These are phyloP conservation scores for Trichoplax adhaerens DNA, from an alignment of 37 sponge, comb jelly and placozoan species.

Conservation along the genomic window DNA sequence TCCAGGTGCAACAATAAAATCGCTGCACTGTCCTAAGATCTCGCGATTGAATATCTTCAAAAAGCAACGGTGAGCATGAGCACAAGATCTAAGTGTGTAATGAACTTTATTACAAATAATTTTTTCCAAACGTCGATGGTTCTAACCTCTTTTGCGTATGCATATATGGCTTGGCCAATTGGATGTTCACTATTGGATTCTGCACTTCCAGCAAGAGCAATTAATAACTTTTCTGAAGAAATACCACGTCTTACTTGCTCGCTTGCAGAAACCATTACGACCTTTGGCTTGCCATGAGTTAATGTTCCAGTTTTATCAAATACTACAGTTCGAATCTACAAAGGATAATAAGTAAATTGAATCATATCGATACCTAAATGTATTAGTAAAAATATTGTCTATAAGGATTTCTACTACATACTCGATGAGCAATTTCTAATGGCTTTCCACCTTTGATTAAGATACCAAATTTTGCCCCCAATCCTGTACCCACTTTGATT, in stretches of 20 bases:
- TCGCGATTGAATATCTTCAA: no score
- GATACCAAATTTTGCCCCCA: constrained; percentile 85
- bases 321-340: constrained; percentile 7
- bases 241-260: no score
- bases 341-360: no score
- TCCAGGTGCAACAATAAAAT: constrained; percentile 63
- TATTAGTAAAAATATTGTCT: constrained; percentile 15
- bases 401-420: not conserved
- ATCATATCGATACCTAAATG: no score
- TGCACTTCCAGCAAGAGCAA: constrained; percentile 53
- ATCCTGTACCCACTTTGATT: constrained; percentile 96
- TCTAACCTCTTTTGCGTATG: constrained; percentile 36
- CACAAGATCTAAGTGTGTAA: no score
- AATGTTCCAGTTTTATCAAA: constrained; percentile 99
- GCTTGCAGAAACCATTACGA: constrained; percentile 15
- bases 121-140: no score
- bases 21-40: constrained; percentile 25
- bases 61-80: no score
- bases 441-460: constrained; percentile 98
- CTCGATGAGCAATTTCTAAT: constrained; percentile 80
- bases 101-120: no score
- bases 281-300: constrained; percentile 70
- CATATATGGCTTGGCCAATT: constrained; percentile 59
- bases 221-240: no score
- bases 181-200: constrained; percentile 92